Evolutionary conservation across 2,888 invertebrate genomes (phyloP).

Genomic region (Melipona beecheii): DNA sequence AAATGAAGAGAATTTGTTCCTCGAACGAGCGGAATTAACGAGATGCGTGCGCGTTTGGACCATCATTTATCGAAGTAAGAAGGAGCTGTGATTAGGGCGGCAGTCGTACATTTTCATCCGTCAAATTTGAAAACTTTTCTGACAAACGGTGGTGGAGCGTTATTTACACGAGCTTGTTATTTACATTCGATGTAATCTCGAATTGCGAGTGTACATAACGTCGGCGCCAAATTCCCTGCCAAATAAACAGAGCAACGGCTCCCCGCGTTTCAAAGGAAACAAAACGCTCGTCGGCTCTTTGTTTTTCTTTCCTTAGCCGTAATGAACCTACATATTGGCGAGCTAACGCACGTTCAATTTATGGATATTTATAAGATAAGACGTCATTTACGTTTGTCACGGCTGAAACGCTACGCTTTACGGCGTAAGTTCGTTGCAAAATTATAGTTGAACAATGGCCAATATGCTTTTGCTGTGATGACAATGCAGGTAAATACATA

Average conservation of each 20-base stretch:
- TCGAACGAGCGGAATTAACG: background rate
- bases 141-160: background rate
- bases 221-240: constrained; percentile 19
- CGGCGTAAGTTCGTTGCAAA: background rate
- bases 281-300: background rate
- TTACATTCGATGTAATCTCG: constrained; percentile 4
- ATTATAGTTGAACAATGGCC: background rate
- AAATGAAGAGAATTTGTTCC: background rate
- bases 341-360: background rate
- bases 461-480: constrained; percentile 1
- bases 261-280: background rate
- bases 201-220: background rate
- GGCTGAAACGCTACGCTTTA: background rate
- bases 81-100: background rate
- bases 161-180: background rate
- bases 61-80: no score
- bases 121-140: constrained; percentile 8
- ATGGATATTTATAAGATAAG: background rate
- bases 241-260: background rate
- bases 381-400: background rate
- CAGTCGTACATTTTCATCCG: constrained; percentile 2
- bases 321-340: background rate
- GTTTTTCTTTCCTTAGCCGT: background rate
- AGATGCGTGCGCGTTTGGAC: background rate
- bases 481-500: background rate